Conservation (phyloP, 2,113 vertebrate species). For the Thamnaconus septentrionalis region DNA sequence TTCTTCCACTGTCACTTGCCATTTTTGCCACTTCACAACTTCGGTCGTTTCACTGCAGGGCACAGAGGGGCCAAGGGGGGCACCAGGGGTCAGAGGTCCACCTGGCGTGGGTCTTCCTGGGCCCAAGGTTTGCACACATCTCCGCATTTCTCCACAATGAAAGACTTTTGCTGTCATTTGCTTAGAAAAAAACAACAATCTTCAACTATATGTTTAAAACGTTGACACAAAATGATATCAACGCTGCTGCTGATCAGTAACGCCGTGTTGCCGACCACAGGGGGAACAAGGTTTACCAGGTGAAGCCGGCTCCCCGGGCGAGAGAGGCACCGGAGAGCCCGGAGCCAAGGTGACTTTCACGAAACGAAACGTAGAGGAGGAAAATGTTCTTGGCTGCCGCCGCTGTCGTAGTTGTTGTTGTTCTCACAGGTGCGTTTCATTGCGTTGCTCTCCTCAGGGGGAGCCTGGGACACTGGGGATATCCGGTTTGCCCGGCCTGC, state of each 20-base stretch:
- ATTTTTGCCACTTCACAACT: not conserved
- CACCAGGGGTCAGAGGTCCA: slow-evolving; percentile 76
- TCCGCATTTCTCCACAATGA: not conserved
- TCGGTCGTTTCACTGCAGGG: slow-evolving; percentile 69
- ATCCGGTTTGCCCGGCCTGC: slow-evolving; percentile 82
- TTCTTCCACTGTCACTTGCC: not conserved
- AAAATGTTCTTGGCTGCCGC: no score
- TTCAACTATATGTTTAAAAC: no score
- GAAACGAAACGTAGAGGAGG: no score
- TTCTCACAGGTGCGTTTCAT: no score
- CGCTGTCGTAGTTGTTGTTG: no score
- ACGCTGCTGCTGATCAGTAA: not conserved
- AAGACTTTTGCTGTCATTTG: not conserved
- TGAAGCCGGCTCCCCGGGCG: slow-evolving; percentile 78
- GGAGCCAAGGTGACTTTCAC: slow-evolving; percentile 75
- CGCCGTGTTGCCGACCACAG: slow-evolving; percentile 48
- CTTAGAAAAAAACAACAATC: no score
- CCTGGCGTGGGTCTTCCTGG: slow-evolving; percentile 83
- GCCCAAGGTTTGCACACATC: slow-evolving; percentile 76
- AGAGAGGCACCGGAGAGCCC: slow-evolving; percentile 79
- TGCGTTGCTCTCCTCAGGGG: slow-evolving; percentile 66
- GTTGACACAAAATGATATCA: no score
- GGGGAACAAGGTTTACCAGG: slow-evolving; percentile 84
- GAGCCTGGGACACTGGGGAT: slow-evolving; percentile 80
- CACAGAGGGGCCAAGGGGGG: slow-evolving; percentile 81